Evolutionary conservation across 2,888 invertebrate species (phyloP), one percentile per base, ranked within the genome.

Genomic region (Apodemia duryi): DNA sequence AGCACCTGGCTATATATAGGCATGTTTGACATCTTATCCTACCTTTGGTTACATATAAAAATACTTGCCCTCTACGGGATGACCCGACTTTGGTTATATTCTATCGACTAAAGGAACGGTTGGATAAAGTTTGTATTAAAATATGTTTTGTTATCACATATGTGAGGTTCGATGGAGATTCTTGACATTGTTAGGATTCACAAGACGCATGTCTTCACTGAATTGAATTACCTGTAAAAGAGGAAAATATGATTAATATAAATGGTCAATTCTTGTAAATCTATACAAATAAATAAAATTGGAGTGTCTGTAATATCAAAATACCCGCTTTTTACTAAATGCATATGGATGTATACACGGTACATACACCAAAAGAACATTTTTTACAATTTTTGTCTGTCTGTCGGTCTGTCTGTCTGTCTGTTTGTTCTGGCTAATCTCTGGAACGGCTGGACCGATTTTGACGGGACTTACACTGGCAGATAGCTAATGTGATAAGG

Each of bases 1-100:
- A 88, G 85, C 62, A 92, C 89, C 73, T 92, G 92, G 69, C 92
- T 92, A 72, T 92, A 92, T 70, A 92, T 92, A 28, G 92, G 92
- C 81, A 91, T 86, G 77, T 92, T 90, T 69, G 92, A 85, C 92
- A 92, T 92, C 74, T 82, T 87, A 76, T 67, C 74, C 84, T 87
- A 87, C 72, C 90, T 91, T 90, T 91, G 91, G 91, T 86, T 74
- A 68, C 66, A 69, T 72, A 73, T 70, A 73, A 75, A 73, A 73
- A 73, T 71, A 72, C 67, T 75, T 75, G 75, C 74, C 73, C 71
- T 73, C 71, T 71, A 54, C 63, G 65, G 70, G 70, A 61, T 65
- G 62, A 51, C 61, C 61, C 67, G 64, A 83, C 88, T 89, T 90
- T 89, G 88, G 85, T 76, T 78, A 70, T 79, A 84, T 84, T 74